Conservation (phyloP, 2,797 vertebrate species). For the Rhinophrynus dorsalis region DNA sequence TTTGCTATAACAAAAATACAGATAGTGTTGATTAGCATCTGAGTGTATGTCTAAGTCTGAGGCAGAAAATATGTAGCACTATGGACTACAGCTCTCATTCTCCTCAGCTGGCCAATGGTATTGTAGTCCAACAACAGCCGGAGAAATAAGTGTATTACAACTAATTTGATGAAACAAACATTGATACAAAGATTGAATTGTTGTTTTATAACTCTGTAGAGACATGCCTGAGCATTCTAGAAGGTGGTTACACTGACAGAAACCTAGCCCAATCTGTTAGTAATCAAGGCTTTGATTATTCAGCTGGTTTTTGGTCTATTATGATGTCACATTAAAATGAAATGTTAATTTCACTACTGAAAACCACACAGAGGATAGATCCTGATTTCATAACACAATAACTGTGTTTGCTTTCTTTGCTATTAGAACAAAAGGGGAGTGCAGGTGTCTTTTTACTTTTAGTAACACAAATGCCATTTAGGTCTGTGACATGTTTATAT, state of each 20-base stretch:
- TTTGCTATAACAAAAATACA: constrained; percentile 8
- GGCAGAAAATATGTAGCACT: too few relatives aligned
- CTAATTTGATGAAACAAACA: constrained; percentile 27
- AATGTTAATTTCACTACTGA: constrained; percentile 41
- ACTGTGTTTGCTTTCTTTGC: constrained; percentile 3
- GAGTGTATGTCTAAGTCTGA: too few relatives aligned
- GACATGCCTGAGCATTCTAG: neutral
- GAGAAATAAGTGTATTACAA: constrained; percentile 6
- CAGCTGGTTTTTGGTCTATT: constrained; percentile 36
- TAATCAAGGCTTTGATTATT: constrained; percentile 41
- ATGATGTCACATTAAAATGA: constrained; percentile 38
- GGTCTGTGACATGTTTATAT: too few relatives aligned
- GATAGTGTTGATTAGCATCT: constrained; percentile 12
- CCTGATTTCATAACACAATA: constrained; percentile 9
- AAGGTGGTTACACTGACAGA: constrained; percentile 1
- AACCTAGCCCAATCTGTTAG: constrained; percentile 21
- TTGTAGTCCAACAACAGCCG: too few relatives aligned
- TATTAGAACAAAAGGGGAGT: constrained; percentile 11
- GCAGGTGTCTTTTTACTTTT: constrained; percentile 9
- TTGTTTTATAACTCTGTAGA: constrained; percentile 1
- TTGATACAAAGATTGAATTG: constrained; percentile 11
- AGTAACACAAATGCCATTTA: too few relatives aligned
- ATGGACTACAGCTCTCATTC: too few relatives aligned
- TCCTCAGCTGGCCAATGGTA: too few relatives aligned
- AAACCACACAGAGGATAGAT: constrained; percentile 25